A percentile compares a stretch with the other conserved stretches of the same genome.
phyloP scores from a whole-genome alignment of 1,140 invertebrate species.

The Anthonomus grandis region DNA sequence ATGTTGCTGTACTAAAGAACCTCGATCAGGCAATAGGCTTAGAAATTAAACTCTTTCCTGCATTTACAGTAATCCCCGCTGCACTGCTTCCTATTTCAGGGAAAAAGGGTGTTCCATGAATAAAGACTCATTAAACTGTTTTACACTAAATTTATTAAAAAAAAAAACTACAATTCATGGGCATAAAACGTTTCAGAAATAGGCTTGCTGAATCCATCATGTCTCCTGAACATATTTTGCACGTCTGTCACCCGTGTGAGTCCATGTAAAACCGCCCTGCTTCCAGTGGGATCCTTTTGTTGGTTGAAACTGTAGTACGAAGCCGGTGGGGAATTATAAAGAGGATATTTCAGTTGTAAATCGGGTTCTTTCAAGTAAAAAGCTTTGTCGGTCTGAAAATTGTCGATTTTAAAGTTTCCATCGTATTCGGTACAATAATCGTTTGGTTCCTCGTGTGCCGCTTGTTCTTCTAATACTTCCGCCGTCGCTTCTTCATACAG shows the following conservation, averaged over 20 bases:
- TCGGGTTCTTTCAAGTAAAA: conserved; percentile 13
- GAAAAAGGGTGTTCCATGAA: too few relatives aligned
- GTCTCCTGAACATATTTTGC: conserved; percentile 12
- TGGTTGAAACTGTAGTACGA: conserved; percentile 19
- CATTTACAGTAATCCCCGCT: too few relatives aligned
- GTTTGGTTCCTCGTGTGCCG: neutral
- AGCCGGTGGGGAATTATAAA: conserved; percentile 9
- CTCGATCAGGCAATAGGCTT: too few relatives aligned
- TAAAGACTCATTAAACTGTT: too few relatives aligned
- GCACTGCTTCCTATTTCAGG: too few relatives aligned
- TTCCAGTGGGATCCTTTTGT: conserved; percentile 7
- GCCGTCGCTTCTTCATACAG: conserved; percentile 10
- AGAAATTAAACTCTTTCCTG: too few relatives aligned
- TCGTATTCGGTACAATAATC: conserved; percentile 21
- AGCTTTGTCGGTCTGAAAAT: conserved; percentile 9
- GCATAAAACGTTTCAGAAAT: too few relatives aligned
- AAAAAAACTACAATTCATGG: too few relatives aligned
- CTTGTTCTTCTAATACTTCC: conserved; percentile 1
- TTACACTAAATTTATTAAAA: too few relatives aligned
- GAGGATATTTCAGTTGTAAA: conserved; percentile 10
- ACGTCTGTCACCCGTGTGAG: conserved; percentile 4
- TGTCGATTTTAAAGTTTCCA: conserved; percentile 10
- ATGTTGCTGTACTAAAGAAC: neutral
- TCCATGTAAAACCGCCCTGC: conserved; percentile 4
- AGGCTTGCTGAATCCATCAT: conserved; percentile 15